These are phyloP conservation scores for Mus spicilegus DNA, from an alignment of 2,113 vertebrate genomes.

Conservation along the genomic window DNA sequence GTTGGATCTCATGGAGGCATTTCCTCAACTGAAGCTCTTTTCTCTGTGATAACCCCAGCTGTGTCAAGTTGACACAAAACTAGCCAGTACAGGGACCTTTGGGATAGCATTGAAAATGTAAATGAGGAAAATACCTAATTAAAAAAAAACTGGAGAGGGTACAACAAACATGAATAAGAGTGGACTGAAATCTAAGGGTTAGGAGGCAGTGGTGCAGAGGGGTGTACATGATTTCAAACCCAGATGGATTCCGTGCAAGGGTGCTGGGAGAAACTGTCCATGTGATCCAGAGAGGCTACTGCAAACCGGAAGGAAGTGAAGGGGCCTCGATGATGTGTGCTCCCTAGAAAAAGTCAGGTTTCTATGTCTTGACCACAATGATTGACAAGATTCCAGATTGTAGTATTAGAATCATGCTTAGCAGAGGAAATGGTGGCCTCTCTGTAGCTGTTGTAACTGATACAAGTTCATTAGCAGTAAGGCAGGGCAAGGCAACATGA, in stretches of 20 bases:
- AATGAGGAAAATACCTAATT: no score
- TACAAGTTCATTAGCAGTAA: background rate
- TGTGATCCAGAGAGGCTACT: background rate
- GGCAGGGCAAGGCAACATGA: background rate
- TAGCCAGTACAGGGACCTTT: no score
- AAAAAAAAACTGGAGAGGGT: background rate
- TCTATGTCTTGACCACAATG: background rate
- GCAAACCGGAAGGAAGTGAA: background rate
- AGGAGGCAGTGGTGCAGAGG: background rate
- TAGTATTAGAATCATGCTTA: background rate
- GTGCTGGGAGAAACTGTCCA: background rate
- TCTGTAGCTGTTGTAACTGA: background rate
- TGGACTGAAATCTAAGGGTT: constrained; percentile 13
- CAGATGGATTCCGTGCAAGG: background rate
- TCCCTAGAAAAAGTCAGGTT: background rate
- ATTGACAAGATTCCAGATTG: background rate
- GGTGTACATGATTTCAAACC: background rate
- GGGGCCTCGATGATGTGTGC: rapidly evolving
- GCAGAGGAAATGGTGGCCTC: background rate
- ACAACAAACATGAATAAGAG: constrained; percentile 16
- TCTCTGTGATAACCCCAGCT: no score
- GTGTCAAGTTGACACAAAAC: no score
- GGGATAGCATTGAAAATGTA: no score
- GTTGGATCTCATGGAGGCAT: no score
- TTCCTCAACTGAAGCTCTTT: no score